Conservation (phyloP, 2,888 invertebrate genomes). For the Polylopha cassiicola region DNA sequence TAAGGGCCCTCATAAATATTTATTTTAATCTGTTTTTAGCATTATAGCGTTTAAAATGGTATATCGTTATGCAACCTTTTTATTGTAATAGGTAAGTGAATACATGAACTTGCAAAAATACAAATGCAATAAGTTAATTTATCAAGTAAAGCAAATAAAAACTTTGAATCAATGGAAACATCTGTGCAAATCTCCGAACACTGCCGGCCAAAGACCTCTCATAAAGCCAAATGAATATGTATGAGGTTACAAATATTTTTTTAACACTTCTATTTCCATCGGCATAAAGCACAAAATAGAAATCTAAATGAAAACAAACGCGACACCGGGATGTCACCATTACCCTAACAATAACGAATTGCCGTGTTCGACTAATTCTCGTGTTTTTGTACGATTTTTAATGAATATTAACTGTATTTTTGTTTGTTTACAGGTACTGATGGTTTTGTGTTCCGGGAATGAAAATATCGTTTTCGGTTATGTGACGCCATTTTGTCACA, state of each 20-base stretch:
- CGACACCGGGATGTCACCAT: constrained; percentile 15
- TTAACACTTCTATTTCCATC: constrained; percentile 2
- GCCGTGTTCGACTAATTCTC: constrained; percentile 18
- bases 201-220: constrained; percentile 10
- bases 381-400: constrained; percentile 27
- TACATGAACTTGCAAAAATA: too few species aligned
- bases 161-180: too few species aligned
- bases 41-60: too few species aligned
- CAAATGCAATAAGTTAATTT: too few species aligned
- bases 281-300: constrained; percentile 7
- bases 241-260: not conserved
- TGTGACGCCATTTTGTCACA: not conserved
- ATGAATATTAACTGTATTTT: constrained; percentile 38
- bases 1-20: too few species aligned
- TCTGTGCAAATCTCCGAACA: constrained; percentile 6
- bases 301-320: constrained; percentile 14
- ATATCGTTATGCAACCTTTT: too few species aligned
- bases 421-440: constrained; percentile 34
- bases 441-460: constrained; percentile 22
- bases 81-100: too few species aligned
- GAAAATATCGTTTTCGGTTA: constrained; percentile 1
- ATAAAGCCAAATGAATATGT: constrained; percentile 17
- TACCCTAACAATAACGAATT: constrained; percentile 42
- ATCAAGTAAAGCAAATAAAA: too few species aligned
- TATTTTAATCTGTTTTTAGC: too few species aligned